These are phyloP conservation scores for Anseranas semipalmata DNA, from an alignment of 2,113 vertebrate species.

Conservation along the genomic window DNA sequence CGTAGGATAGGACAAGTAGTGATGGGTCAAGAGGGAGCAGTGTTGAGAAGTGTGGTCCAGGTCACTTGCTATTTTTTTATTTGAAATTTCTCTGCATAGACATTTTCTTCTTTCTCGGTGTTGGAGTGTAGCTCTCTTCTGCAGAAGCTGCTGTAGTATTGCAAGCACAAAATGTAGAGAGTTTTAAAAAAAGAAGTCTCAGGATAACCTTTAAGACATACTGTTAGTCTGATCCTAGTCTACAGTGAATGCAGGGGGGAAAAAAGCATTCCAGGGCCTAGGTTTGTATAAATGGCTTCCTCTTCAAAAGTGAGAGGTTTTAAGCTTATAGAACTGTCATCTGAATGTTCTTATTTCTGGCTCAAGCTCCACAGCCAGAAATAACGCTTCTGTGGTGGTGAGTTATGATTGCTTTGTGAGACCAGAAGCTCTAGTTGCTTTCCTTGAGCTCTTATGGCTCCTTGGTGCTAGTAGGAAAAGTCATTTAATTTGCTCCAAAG, in stretches of 20 bases:
- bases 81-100: neutral
- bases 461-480: neutral
- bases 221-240: neutral
- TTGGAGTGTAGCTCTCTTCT: neutral
- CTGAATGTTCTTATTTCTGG: conserved; percentile 45
- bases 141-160: neutral
- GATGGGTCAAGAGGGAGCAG: conserved; percentile 31
- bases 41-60: neutral
- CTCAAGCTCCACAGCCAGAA: neutral
- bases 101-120: accelerated
- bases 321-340: neutral
- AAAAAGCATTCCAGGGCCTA: neutral
- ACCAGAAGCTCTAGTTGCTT: neutral
- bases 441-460: neutral
- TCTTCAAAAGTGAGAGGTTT: neutral
- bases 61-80: neutral
- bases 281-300: neutral
- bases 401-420: neutral
- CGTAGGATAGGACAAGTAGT: neutral
- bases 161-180: neutral
- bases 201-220: neutral
- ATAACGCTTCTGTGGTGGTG: neutral
- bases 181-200: neutral
- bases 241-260: neutral
- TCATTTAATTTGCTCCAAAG: neutral